Evolutionary conservation across 2,888 invertebrate species (phyloP).

Genomic region (Chloroclysta siterata): DNA sequence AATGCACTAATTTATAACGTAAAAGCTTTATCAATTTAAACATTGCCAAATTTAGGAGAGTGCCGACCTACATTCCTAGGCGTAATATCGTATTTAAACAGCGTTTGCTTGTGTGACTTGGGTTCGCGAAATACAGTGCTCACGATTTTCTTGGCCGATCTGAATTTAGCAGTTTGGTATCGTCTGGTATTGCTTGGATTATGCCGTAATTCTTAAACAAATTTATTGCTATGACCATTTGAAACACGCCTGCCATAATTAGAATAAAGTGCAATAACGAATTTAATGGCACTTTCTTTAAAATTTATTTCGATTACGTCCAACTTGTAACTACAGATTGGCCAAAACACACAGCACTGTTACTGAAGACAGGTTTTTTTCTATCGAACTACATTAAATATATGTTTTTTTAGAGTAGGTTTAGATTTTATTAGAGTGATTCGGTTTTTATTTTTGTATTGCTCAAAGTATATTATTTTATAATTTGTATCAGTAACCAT

Average conservation of each 20-base stretch:
- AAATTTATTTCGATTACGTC: background rate
- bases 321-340: background rate
- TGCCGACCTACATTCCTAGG: conserved; percentile 73
- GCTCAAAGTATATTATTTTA: conserved; percentile 78
- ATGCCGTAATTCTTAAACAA: too few relatives aligned
- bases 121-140: conserved; percentile 50
- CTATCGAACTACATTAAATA: conserved; percentile 37
- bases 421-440: conserved; percentile 70
- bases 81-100: conserved; percentile 52
- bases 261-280: too few relatives aligned
- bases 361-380: conserved; percentile 18
- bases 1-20: conserved; percentile 47
- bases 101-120: conserved; percentile 41
- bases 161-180: background rate
- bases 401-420: conserved; percentile 57
- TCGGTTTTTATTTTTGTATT: conserved; percentile 83
- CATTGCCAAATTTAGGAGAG: conserved; percentile 71
- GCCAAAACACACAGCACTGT: background rate
- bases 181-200: too few relatives aligned
- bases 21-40: conserved; percentile 54
- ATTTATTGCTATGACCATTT: too few relatives aligned
- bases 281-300: background rate
- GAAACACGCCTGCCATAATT: too few relatives aligned
- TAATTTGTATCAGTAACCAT: conserved; percentile 68
- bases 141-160: background rate